These are phyloP conservation scores for Pseudopodoces humilis DNA, from an alignment of 2,113 vertebrate genomes.

Conservation along the genomic window DNA sequence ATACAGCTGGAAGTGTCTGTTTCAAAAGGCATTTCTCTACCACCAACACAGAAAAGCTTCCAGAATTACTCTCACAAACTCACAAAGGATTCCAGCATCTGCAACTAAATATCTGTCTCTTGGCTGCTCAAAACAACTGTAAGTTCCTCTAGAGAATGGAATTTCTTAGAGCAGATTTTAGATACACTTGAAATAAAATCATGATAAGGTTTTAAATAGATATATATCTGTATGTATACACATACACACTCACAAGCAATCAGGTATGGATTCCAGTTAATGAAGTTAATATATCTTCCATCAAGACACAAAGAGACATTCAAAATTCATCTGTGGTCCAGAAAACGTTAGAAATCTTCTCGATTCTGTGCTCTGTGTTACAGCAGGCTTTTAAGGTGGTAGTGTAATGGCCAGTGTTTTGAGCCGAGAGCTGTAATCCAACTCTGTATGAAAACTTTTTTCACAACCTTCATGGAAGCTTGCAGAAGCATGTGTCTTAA, in stretches of 20 bases:
- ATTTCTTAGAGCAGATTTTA: constrained; percentile 30
- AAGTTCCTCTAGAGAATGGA: constrained; percentile 48
- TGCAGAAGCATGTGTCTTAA: constrained; percentile 90
- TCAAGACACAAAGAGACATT: constrained; percentile 13
- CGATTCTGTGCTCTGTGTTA: neutral
- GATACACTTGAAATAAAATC: constrained; percentile 19
- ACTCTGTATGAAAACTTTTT: constrained; percentile 77
- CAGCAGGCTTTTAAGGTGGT: constrained; percentile 59
- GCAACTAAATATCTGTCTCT: constrained; percentile 40
- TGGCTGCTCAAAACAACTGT: constrained; percentile 44
- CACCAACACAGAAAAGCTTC: constrained; percentile 27
- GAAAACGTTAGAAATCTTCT: constrained; percentile 36
- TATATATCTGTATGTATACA: neutral
- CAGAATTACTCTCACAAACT: constrained; percentile 26
- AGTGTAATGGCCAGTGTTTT: constrained; percentile 49
- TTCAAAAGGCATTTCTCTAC: constrained; percentile 75
- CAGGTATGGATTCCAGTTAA: constrained; percentile 25
- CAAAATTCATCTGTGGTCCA: constrained; percentile 55
- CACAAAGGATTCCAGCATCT: constrained; percentile 13
- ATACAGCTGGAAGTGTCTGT: constrained; percentile 53
- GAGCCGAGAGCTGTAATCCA: constrained; percentile 70
- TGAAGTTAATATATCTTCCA: constrained; percentile 44
- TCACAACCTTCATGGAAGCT: constrained; percentile 75
- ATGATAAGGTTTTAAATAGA: constrained; percentile 22
- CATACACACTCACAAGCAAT: constrained; percentile 23